Evolutionary conservation across 1,140 invertebrate genomes (phyloP), one percentile per base, ranked within the genome.

Genomic region (Papilio xuthus): DNA sequence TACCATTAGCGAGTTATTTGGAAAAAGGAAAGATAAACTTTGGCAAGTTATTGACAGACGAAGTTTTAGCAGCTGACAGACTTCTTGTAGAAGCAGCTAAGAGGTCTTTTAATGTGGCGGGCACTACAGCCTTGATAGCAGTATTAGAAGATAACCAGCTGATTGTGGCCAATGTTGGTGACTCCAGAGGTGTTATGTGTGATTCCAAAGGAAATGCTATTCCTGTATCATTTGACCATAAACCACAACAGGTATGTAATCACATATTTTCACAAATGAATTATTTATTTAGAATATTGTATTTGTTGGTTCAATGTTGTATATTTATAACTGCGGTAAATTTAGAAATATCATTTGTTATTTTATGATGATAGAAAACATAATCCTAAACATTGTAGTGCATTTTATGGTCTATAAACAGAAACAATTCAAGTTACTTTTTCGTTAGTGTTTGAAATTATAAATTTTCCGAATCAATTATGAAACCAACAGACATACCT

Each of bases 91-190:
- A 97, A 86, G 95, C 96, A 75, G 97, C 97, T 15, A 98, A 97
- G 86, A 96, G 96, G 81, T 96, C 96, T 79, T 95, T 97, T 92
- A 97, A 98, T 95, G 96, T 98, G 67, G 98, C 98, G 74, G 98
- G 98, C n/a, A 98, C 98, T 23, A 99, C 98, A 74, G 98, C 98
- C 1, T 93, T 99, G 18, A 96, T 99, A 81, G 98, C 98, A 44
- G 90, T 99, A 23, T 92, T 98, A 79, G 97, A 98, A 91, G 96
- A 96, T 41, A 96, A 96, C 83, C 95, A 96, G 83, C 91, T 99
- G 69, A 97, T 98, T 80, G 98, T 99, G 32, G 98, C 98, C 9
- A 99, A 99, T 96, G 98, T 99, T 37, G 98, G 98, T 10, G 98
- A 99, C 92, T 99, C 98, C 0, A 94, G 98, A 83, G 98, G 98